Conservation (phyloP, 2,888 invertebrate species). For the Hoplodrina ambigua region DNA sequence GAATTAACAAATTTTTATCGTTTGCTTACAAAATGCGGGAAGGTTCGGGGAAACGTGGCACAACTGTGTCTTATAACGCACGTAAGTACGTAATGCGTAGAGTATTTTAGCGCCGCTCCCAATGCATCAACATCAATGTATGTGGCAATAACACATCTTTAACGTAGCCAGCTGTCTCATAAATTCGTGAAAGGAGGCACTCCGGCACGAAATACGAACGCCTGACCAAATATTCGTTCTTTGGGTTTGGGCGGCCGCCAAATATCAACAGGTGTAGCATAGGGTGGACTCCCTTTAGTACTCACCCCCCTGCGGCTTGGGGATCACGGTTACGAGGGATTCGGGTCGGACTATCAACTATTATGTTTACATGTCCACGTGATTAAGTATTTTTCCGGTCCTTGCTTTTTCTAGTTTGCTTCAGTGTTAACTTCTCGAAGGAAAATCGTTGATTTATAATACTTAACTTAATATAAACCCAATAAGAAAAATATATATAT, state of each 20-base stretch:
- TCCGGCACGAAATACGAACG: constrained; percentile 65
- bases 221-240: constrained; percentile 69
- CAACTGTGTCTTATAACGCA: not conserved
- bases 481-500: too few relatives aligned
- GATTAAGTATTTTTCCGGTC: constrained; percentile 48
- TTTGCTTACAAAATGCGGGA: constrained; percentile 18
- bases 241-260: constrained; percentile 71
- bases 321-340: constrained; percentile 29
- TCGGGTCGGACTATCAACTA: constrained; percentile 41
- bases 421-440: constrained; percentile 19
- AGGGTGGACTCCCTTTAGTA: constrained; percentile 26
- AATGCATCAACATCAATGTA: constrained; percentile 44
- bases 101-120: constrained; percentile 35
- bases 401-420: constrained; percentile 13
- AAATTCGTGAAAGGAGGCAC: constrained; percentile 73
- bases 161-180: constrained; percentile 73
- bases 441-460: constrained; percentile 22
- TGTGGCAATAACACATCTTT: constrained; percentile 57
- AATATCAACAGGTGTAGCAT: constrained; percentile 73
- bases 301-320: constrained; percentile 11
- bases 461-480: not conserved
- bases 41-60: constrained; percentile 16
- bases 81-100: not conserved
- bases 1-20: constrained; percentile 22
- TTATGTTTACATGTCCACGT: constrained; percentile 47